phyloP scores from a whole-genome alignment of 2,797 vertebrate species.

The Hafferia zeledoni region DNA sequence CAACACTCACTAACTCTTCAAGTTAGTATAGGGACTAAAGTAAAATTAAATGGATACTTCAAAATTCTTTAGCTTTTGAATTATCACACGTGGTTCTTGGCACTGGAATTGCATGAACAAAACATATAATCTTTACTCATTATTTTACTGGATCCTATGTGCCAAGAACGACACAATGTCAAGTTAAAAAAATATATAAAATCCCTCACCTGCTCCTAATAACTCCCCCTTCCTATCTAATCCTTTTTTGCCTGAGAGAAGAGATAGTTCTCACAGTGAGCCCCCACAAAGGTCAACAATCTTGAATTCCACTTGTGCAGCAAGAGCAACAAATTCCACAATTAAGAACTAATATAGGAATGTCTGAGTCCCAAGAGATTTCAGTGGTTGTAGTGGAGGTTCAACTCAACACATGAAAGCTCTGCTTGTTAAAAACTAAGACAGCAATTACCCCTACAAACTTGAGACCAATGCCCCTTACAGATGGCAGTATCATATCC shows the following conservation, averaged over 20 bases:
- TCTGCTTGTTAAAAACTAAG: background rate
- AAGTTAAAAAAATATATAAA: background rate
- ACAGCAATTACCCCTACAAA: background rate
- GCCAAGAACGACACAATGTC: background rate
- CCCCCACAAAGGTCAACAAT: background rate
- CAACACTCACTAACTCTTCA: background rate
- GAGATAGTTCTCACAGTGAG: background rate
- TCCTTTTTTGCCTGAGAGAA: background rate
- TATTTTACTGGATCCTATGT: background rate
- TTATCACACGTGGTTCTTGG: background rate
- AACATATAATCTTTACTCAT: background rate
- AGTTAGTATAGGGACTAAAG: background rate
- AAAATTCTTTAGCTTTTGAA: background rate
- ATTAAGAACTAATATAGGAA: constrained; percentile 10
- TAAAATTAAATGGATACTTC: background rate
- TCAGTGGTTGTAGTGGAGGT: background rate
- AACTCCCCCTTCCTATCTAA: background rate
- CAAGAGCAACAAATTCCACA: constrained; percentile 21
- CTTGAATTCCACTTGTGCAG: constrained; percentile 6
- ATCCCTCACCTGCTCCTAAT: background rate
- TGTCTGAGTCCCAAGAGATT: background rate
- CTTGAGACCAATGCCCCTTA: background rate
- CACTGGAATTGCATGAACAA: background rate
- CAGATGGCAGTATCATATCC: background rate
- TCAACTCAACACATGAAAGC: background rate